phyloP scores from a whole-genome alignment of 2,888 invertebrate genomes.

The Phanerotoma sp. region DNA sequence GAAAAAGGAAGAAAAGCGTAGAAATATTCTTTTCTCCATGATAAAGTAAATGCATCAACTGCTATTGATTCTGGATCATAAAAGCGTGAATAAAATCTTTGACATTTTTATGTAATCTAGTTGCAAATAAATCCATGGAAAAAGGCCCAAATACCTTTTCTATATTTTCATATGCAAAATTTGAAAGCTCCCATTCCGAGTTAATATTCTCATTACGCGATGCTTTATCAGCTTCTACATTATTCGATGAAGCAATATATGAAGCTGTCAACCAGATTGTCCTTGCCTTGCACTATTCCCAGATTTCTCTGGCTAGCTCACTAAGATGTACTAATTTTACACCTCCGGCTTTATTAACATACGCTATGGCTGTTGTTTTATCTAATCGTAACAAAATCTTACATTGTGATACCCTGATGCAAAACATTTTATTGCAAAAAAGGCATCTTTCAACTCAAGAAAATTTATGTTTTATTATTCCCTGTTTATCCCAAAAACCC shows the following conservation, averaged over 20 bases:
- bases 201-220: conserved; percentile 5
- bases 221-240: conserved; percentile 17
- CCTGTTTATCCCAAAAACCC: conserved; percentile 17
- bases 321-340: conserved; percentile 12
- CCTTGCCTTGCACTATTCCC: conserved; percentile 20
- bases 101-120: conserved; percentile 36
- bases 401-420: conserved; percentile 13
- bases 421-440: conserved; percentile 24
- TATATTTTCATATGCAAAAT: conserved; percentile 5
- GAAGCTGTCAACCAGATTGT: conserved; percentile 18
- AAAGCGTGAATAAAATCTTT: conserved; percentile 35
- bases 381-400: conserved; percentile 22
- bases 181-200: conserved; percentile 19
- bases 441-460: conserved; percentile 27
- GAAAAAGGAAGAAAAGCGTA: conserved; percentile 23
- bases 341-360: conserved; percentile 18
- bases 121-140: conserved; percentile 37
- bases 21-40: conserved; percentile 14
- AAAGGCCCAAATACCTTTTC: conserved; percentile 12
- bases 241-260: conserved; percentile 14
- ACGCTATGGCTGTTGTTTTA: conserved; percentile 22
- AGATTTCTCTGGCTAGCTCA: conserved; percentile 11
- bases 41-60: conserved; percentile 36
- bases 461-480: conserved; percentile 24
- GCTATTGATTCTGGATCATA: conserved; percentile 29